A percentile compares a stretch with the other conserved stretches of the same genome.
Conservation (phyloP, 2,888 invertebrate genomes). For the Chrysopilus asiliformis region DNA sequence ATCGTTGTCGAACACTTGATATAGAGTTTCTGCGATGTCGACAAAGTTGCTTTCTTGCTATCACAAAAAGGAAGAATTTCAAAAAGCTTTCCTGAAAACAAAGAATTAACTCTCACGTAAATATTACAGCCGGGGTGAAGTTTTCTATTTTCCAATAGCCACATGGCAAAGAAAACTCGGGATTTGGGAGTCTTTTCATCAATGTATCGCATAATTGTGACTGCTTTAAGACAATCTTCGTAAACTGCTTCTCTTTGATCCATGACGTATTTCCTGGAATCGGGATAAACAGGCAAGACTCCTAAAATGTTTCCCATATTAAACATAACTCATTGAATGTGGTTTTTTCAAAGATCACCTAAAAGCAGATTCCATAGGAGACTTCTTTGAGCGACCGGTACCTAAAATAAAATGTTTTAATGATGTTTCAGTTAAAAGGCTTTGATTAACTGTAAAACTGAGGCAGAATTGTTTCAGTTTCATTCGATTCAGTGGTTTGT, state of each 20-base stretch:
- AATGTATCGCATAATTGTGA: slow-evolving; percentile 51
- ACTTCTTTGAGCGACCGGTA: slow-evolving; percentile 58
- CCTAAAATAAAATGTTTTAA: too few species aligned
- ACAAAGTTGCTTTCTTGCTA: slow-evolving; percentile 45
- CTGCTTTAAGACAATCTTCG: slow-evolving; percentile 55
- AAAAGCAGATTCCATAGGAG: slow-evolving; percentile 77
- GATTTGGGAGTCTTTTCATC: slow-evolving; percentile 50
- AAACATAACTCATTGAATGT: background rate
- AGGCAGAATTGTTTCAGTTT: slow-evolving; percentile 77
- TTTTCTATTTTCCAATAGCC: slow-evolving; percentile 61
- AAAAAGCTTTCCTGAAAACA: slow-evolving; percentile 32
- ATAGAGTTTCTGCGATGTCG: slow-evolving; percentile 53
- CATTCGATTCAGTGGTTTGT: slow-evolving; percentile 62
- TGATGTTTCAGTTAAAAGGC: too few species aligned
- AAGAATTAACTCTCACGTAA: slow-evolving; percentile 28
- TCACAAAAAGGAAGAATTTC: slow-evolving; percentile 9
- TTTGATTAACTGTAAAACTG: slow-evolving; percentile 72
- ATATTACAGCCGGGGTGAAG: slow-evolving; percentile 40
- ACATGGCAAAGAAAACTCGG: slow-evolving; percentile 63
- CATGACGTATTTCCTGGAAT: slow-evolving; percentile 61
- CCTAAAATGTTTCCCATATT: slow-evolving; percentile 35
- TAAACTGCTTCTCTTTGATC: slow-evolving; percentile 62
- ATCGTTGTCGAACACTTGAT: slow-evolving; percentile 57
- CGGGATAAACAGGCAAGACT: slow-evolving; percentile 62
- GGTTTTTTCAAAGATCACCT: slow-evolving; percentile 38